phyloP scores from a whole-genome alignment of 2,888 invertebrate genomes.

The Agrochola lychnidis region DNA sequence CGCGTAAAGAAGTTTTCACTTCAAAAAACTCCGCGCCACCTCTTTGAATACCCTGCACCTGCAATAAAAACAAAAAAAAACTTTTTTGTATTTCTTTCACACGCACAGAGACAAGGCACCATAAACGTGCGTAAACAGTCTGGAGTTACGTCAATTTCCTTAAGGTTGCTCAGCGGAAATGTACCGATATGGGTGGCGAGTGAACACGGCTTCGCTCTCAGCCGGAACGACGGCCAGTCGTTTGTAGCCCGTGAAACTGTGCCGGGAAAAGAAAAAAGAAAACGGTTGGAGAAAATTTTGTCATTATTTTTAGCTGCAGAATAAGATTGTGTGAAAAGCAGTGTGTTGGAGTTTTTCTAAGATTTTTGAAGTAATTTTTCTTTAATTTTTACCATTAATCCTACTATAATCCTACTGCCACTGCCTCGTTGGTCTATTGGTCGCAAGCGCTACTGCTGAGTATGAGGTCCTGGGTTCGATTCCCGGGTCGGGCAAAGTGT shows the following conservation, averaged over 20 bases:
- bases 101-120: neutral
- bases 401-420: too few species aligned
- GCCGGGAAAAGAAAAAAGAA: conserved; percentile 25
- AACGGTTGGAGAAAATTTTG: conserved; percentile 30
- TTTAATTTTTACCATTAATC: too few species aligned
- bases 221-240: conserved; percentile 42
- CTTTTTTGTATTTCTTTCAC: conserved; percentile 1
- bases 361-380: neutral
- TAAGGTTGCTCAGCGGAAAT: conserved; percentile 68
- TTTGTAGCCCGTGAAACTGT: conserved; percentile 48
- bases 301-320: conserved; percentile 38
- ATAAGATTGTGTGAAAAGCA: conserved; percentile 13
- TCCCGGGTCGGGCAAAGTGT: too few species aligned
- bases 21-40: neutral
- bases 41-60: neutral
- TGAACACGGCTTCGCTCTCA: conserved; percentile 65
- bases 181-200: conserved; percentile 64
- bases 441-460: too few species aligned
- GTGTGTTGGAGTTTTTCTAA: neutral
- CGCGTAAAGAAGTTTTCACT: too few species aligned
- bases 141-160: conserved; percentile 58
- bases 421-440: too few species aligned
- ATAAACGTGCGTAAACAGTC: conserved; percentile 46
- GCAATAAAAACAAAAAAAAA: neutral
- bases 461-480: too few species aligned